phyloP scores from a whole-genome alignment of 1,140 invertebrate genomes.

The Archivesica marissinica region DNA sequence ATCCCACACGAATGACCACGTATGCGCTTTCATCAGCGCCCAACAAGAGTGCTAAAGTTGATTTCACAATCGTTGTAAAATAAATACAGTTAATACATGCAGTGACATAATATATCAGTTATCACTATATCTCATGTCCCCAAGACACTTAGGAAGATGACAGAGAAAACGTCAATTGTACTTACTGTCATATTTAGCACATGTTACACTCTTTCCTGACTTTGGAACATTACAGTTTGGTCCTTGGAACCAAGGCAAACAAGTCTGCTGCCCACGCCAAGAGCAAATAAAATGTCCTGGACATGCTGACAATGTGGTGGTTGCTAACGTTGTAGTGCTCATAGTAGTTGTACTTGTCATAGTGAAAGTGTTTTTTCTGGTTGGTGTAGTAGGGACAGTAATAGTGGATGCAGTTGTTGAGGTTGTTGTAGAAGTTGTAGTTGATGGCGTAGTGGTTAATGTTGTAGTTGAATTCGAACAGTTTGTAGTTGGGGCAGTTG shows the following conservation, averaged over 20 bases:
- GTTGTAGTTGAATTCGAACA: background rate
- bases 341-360: conserved; percentile 9
- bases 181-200: conserved; percentile 49
- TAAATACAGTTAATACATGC: no score
- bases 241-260: conserved; percentile 46
- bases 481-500: background rate
- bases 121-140: no score
- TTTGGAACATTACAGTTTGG: conserved; percentile 49
- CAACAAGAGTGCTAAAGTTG: no score
- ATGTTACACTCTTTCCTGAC: background rate
- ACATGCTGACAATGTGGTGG: conserved; percentile 46
- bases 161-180: no score
- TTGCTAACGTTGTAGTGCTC: conserved; percentile 36
- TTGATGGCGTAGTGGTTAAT: background rate
- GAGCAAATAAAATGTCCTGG: conserved; percentile 47
- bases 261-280: background rate
- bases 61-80: no score
- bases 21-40: no score
- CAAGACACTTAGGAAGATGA: no score
- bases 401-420: background rate
- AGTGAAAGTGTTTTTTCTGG: conserved; percentile 2
- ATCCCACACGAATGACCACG: no score
- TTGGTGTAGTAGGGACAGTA: background rate
- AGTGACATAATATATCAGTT: no score
- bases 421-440: conserved; percentile 2